Conservation (phyloP, 2,888 invertebrate genomes). For the Abscondita cerata region DNA sequence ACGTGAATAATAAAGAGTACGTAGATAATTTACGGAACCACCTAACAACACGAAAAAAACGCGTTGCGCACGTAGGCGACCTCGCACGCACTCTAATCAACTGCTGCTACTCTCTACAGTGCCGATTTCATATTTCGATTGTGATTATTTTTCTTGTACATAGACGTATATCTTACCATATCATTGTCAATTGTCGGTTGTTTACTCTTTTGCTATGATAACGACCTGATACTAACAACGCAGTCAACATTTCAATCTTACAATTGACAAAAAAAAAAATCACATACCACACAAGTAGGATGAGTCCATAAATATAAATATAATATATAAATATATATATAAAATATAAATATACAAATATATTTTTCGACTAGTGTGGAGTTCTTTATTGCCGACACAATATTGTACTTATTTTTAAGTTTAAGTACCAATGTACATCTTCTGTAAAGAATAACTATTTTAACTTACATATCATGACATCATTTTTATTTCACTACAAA, state of each 20-base stretch:
- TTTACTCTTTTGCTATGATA: slow-evolving; percentile 48
- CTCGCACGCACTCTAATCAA: slow-evolving; percentile 44
- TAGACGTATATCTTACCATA: slow-evolving; percentile 45
- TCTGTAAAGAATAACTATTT: slow-evolving; percentile 52
- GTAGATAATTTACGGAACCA: slow-evolving; percentile 10
- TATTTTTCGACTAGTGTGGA: slow-evolving; percentile 57
- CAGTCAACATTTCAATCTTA: slow-evolving; percentile 40
- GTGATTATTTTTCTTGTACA: slow-evolving; percentile 51
- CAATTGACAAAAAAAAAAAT: slow-evolving; percentile 30
- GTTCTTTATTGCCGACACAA: slow-evolving; percentile 54
- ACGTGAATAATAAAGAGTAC: not conserved
- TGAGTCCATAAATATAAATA: slow-evolving; percentile 42
- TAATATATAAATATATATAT: slow-evolving; percentile 42
- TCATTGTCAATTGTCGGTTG: slow-evolving; percentile 44
- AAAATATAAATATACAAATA: slow-evolving; percentile 52
- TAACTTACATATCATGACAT: slow-evolving; percentile 55
- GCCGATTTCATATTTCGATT: slow-evolving; percentile 41
- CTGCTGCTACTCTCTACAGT: slow-evolving; percentile 26
- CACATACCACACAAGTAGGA: slow-evolving; percentile 22
- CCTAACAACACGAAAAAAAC: slow-evolving; percentile 9
- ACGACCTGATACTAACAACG: slow-evolving; percentile 58
- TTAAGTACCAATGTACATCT: slow-evolving; percentile 24
- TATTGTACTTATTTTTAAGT: slow-evolving; percentile 22
- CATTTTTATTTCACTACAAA: slow-evolving; percentile 48
- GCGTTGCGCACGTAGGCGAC: slow-evolving; percentile 49